A percentile compares a stretch with the other conserved stretches of the same genome.
phyloP scores from a whole-genome alignment of 1,140 invertebrate genomes.

The Thaumatotibia leucotreta region DNA sequence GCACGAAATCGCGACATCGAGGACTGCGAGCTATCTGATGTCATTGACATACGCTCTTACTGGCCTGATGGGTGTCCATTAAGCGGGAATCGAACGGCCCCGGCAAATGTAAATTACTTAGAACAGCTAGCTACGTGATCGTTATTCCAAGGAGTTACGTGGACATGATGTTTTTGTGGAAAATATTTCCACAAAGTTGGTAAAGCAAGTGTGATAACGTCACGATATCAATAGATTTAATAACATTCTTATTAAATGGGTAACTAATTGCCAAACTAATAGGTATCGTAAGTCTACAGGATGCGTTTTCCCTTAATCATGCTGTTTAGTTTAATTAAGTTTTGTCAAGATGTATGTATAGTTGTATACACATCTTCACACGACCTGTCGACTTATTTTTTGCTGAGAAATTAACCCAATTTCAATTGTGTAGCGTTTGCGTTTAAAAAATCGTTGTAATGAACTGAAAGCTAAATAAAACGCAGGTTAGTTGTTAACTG shows the following conservation, averaged over 20 bases:
- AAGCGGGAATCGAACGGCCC: background rate
- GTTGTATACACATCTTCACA: too few species aligned
- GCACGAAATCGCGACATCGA: constrained; percentile 27
- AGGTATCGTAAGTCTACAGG: background rate
- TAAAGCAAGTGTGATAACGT: background rate
- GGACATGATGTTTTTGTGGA: background rate
- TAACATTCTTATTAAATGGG: too few species aligned
- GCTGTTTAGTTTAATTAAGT: too few species aligned
- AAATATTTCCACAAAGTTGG: background rate
- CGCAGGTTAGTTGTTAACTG: too few species aligned
- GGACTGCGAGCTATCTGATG: constrained; percentile 9
- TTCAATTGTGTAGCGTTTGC: too few species aligned
- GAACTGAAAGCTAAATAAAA: too few species aligned
- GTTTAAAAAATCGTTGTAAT: too few species aligned
- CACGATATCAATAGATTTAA: background rate
- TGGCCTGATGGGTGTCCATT: background rate
- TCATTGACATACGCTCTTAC: constrained; percentile 23
- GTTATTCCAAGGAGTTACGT: background rate
- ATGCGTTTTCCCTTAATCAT: background rate
- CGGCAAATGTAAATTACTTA: background rate
- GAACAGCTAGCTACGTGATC: background rate
- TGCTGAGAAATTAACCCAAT: too few species aligned
- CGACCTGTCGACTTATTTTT: too few species aligned
- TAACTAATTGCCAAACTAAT: background rate
- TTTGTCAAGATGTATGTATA: too few species aligned